These are phyloP conservation scores for Blennius ocellaris DNA, from an alignment of 2,113 vertebrate genomes.

Conservation along the genomic window DNA sequence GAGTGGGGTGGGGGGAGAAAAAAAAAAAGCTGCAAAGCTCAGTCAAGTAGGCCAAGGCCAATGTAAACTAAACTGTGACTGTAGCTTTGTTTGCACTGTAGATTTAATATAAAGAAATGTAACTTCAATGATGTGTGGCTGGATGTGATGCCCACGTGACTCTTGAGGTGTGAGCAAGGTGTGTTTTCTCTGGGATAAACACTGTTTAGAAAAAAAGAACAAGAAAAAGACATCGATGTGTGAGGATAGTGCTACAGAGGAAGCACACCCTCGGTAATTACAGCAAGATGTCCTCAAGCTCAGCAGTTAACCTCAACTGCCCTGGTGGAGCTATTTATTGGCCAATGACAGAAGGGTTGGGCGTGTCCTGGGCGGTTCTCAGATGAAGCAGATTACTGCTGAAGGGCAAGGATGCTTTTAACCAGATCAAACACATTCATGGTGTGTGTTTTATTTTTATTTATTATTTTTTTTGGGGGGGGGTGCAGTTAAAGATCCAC, in stretches of 20 bases:
- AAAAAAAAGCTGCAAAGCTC: slow-evolving; percentile 10
- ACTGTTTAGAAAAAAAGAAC: not conserved
- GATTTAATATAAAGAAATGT: not conserved
- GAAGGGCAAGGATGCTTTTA: not conserved
- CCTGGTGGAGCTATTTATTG: not conserved
- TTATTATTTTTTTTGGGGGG: too few relatives aligned
- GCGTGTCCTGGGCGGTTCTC: slow-evolving; percentile 1
- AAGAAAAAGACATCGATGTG: slow-evolving; percentile 2
- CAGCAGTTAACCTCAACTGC: slow-evolving; percentile 34
- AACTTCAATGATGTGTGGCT: not conserved
- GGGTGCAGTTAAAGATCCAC: too few relatives aligned
- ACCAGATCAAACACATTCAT: too few relatives aligned
- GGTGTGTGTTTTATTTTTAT: too few relatives aligned
- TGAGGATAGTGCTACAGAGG: slow-evolving; percentile 20
- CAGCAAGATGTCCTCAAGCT: slow-evolving; percentile 28
- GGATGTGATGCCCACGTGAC: slow-evolving; percentile 8
- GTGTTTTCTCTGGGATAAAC: not conserved
- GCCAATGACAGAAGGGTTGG: slow-evolving; percentile 23
- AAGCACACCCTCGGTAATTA: slow-evolving; percentile 57
- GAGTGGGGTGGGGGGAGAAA: not conserved
- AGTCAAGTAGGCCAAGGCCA: slow-evolving; percentile 61
- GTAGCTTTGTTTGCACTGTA: slow-evolving; percentile 13
- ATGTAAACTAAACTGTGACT: slow-evolving; percentile 13
- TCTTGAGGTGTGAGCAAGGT: not conserved
- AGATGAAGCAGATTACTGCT: slow-evolving; percentile 25